Base-by-base conservation (phyloP, 2,113 vertebrate species). In the Lasiurus cinereus region DNA sequence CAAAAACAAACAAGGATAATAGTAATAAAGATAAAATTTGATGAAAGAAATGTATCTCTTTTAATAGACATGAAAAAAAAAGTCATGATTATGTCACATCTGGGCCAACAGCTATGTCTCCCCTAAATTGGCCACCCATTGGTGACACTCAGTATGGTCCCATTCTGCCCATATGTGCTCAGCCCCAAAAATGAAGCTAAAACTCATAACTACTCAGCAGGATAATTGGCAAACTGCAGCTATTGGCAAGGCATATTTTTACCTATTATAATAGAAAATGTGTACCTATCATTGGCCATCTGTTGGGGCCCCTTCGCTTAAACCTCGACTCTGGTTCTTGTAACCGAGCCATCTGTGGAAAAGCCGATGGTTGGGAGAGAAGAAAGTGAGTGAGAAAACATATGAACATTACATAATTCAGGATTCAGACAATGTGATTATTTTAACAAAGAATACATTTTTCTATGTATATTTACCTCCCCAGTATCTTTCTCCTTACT, bases 131-230 rank as follows among this genome's bases (percentile, higher is more conserved):
- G 48, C 43, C 24, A 77, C 33, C 43, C 8, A 59, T 3, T 56
- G 24, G 31, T 48, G 24, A 74, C 8, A 56, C 15, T 91, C 36
- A 43, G 76, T 86, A 31, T 76, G 43, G 2, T 43, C 13, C 39
- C 29, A 48, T 73, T 91, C n/a, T 21, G 21, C 8, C 29, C 59
- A 73, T 83, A 79, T 83, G 39, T 78, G 22, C 27, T 89, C 31
- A 62, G 7, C 11, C 36, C 11, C 10, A 77, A 54, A 89, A 85
- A 73, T 83, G 18, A 0, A 93, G 16, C 83, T 46, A 79, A 86
- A 92, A 94, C 29, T 76, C 29, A 54, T 73, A 79, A 66, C 36
- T 73, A 5, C 54, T 95, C 66, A 50, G 22, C 50, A 91, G 27
- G 66, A 36, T 87, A 95, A 54, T 8, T 90, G 64, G 46, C 43